Evolutionary conservation across 2,888 invertebrate genomes (phyloP), one percentile per base, ranked within the genome.

Genomic region (Baccha elongata): DNA sequence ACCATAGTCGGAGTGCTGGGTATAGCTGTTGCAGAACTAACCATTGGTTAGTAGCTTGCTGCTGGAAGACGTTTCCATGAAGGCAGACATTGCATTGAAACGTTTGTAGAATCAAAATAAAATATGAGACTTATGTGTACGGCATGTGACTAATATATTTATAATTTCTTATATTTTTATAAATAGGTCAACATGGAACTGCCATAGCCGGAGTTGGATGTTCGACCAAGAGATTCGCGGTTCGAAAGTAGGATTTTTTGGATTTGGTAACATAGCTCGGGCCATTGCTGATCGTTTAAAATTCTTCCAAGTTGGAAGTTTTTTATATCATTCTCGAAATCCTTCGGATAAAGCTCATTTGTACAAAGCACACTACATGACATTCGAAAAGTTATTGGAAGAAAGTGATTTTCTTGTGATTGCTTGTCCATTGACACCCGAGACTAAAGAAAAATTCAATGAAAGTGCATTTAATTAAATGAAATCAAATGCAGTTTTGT

Each of bases 371-470:
- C 89, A 93, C 75, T 93, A 93, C 90, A 95, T 95, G 0, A 87
- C 91, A 17, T 94, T 98, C 65, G 94, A 97, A 29, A 92, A 93
- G 19, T 89, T 99, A 10, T 89, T 98, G 0, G 85, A 85, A 5
- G 90, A 94, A 85, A 97, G 97, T 85, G 99, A 99, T 89, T 98
- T 98, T 89, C 92, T 99, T 0, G 93, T 98, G 46, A 95, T 95
- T 8, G 95, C 95, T 72, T 94, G 95, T 81, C 94, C 97, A 0
- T 91, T 98, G 32, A 96, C 94, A 0, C 92, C 94, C 1, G 95
- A 96, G 88, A 98, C 98, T 0, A 93, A 92, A 42, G 93, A 93
- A 44, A 91, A 97, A 83, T 98, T 99, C 87, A 94, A 97, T 88
- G 92, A 93, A 58, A 88, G 91, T 42, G 94, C 95, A 0, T 98